phyloP scores from a whole-genome alignment of 64 coral and sea anemone species.

The Hydrozoanthus tunicans region DNA sequence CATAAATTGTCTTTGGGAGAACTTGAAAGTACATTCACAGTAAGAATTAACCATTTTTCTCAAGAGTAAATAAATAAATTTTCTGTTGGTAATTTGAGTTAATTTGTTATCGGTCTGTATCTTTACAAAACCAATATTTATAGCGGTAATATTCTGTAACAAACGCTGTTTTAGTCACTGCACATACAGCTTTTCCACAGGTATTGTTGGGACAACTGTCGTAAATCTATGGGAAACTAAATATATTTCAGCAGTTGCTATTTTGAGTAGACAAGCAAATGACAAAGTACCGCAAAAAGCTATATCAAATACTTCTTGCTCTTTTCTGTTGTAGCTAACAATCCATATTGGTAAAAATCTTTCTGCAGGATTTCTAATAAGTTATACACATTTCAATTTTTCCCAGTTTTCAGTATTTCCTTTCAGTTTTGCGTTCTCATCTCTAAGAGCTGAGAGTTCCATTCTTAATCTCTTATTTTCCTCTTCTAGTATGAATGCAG shows the following conservation, averaged over 20 bases:
- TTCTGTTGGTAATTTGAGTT: not conserved
- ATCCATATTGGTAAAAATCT: not conserved
- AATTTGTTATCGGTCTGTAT: not conserved
- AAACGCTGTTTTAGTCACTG: not conserved
- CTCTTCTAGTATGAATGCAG: conserved; percentile 30
- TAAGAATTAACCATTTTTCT: not conserved
- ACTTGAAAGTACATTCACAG: not conserved
- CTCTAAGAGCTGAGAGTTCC: conserved; percentile 22
- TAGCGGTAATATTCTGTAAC: not conserved
- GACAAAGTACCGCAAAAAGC: conserved; percentile 5
- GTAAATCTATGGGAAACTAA: not conserved
- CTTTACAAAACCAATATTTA: not conserved
- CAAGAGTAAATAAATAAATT: not conserved
- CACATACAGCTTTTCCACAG: not conserved
- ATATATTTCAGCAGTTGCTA: conserved; percentile 7
- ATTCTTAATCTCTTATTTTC: conserved; percentile 48
- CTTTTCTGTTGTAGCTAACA: not conserved
- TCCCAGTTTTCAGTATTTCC: not conserved
- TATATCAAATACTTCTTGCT: conserved; percentile 24
- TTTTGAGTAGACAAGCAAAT: not conserved
- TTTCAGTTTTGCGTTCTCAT: conserved; percentile 47
- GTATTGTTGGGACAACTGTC: not conserved
- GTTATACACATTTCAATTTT: not conserved
- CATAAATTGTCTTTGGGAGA: not conserved
- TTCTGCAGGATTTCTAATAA: not conserved